phyloP scores from a whole-genome alignment of 1,140 invertebrate species.

The Arctopsyche grandis region DNA sequence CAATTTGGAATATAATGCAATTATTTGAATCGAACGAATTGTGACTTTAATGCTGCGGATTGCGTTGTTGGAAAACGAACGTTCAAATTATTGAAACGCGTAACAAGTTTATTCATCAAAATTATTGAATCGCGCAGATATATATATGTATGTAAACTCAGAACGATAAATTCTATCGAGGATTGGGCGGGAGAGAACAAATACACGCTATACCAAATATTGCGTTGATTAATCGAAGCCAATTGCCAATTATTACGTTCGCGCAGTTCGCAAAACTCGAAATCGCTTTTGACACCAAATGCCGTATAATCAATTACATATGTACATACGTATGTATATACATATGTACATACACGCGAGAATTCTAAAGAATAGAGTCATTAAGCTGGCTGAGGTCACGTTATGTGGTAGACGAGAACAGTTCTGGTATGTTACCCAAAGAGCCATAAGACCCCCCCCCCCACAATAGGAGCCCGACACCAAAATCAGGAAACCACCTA shows the following conservation, averaged over 20 bases:
- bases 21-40: neutral
- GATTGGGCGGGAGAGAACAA: too few species aligned
- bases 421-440: too few species aligned
- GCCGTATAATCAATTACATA: neutral
- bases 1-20: neutral
- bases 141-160: too few species aligned
- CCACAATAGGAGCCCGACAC: too few species aligned
- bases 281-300: neutral
- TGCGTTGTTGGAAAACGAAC: too few species aligned
- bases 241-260: neutral
- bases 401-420: too few species aligned
- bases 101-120: constrained; percentile 3
- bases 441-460: too few species aligned
- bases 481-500: too few species aligned
- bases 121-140: neutral
- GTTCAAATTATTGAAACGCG: neutral
- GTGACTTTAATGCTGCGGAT: neutral
- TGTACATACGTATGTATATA: neutral
- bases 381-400: too few species aligned
- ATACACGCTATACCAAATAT: neutral
- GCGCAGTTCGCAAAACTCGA: neutral
- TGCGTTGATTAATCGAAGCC: neutral
- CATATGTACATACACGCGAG: neutral
- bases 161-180: neutral
- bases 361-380: too few species aligned